These are phyloP conservation scores for Epicampocera succincta DNA, from an alignment of 2,888 invertebrate genomes.

Conservation along the genomic window DNA sequence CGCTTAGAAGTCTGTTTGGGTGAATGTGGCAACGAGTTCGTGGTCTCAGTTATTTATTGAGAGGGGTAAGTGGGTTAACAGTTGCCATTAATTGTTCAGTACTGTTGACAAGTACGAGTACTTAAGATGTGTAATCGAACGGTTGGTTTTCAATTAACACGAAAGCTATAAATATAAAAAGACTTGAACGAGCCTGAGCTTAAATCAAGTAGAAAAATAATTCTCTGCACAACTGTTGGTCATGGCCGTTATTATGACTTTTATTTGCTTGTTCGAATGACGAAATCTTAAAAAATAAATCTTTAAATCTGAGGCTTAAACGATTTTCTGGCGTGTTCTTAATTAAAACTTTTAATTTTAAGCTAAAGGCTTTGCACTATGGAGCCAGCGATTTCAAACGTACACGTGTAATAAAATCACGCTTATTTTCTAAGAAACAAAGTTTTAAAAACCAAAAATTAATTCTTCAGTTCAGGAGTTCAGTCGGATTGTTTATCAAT, in stretches of 20 bases:
- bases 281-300: slow-evolving; percentile 34
- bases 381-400: too few relatives aligned
- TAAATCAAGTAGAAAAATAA: slow-evolving; percentile 8
- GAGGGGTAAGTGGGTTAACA: slow-evolving; percentile 16
- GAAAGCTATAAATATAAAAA: slow-evolving; percentile 11
- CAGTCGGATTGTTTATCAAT: too few relatives aligned
- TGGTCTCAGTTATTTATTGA: neutral
- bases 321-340: neutral
- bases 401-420: too few relatives aligned
- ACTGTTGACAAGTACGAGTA: slow-evolving; percentile 46
- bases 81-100: slow-evolving; percentile 39
- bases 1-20: too few relatives aligned
- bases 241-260: slow-evolving; percentile 28
- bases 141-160: slow-evolving; percentile 37
- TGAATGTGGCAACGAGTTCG: too few relatives aligned
- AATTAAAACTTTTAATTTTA: neutral
- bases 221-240: slow-evolving; percentile 24
- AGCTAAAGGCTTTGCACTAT: too few relatives aligned
- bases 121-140: slow-evolving; percentile 49
- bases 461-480: too few relatives aligned
- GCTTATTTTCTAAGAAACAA: too few relatives aligned
- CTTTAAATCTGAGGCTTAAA: slow-evolving; percentile 5
- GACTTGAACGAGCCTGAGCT: slow-evolving; percentile 2
- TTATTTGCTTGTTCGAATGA: slow-evolving; percentile 9
- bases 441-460: too few relatives aligned